Conservation (phyloP, 2,888 invertebrate species). For the Hesperia comma region DNA sequence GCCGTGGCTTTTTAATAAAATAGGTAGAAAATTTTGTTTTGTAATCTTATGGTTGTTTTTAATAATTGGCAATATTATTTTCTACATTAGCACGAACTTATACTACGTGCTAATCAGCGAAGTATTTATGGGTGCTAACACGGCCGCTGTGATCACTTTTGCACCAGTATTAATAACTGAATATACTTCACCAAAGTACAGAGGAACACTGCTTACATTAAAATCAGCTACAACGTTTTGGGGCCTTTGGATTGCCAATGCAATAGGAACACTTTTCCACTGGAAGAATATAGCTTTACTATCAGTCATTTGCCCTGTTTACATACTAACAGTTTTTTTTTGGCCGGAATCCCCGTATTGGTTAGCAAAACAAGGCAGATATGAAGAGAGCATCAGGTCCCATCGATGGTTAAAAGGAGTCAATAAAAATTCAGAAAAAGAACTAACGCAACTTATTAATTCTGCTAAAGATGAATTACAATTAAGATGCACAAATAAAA, state of each 20-base stretch:
- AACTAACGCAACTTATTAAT: too few relatives aligned
- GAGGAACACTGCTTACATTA: constrained; percentile 58
- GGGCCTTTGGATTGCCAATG: constrained; percentile 62
- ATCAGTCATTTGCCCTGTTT: too few relatives aligned
- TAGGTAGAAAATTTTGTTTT: constrained; percentile 48
- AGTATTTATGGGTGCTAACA: constrained; percentile 53
- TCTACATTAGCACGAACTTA: constrained; percentile 54
- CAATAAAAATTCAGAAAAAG: too few relatives aligned
- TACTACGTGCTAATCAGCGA: constrained; percentile 54
- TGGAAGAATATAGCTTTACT: too few relatives aligned
- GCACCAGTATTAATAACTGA: constrained; percentile 56
- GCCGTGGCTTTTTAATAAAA: constrained; percentile 45
- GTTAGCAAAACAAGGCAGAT: too few relatives aligned
- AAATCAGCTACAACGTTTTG: constrained; percentile 59
- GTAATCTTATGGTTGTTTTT: constrained; percentile 40
- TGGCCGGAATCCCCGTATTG: too few relatives aligned
- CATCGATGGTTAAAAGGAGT: too few relatives aligned
- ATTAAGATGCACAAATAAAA: too few relatives aligned
- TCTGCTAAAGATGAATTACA: too few relatives aligned
- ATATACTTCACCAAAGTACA: constrained; percentile 56
- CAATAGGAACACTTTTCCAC: constrained; percentile 60
- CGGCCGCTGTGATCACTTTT: constrained; percentile 56
- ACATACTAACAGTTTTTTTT: too few relatives aligned
- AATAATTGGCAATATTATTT: constrained; percentile 52
- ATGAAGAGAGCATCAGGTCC: too few relatives aligned